Evolutionary conservation across 2,888 invertebrate genomes (phyloP).

Genomic region (Andrena flavipes): DNA sequence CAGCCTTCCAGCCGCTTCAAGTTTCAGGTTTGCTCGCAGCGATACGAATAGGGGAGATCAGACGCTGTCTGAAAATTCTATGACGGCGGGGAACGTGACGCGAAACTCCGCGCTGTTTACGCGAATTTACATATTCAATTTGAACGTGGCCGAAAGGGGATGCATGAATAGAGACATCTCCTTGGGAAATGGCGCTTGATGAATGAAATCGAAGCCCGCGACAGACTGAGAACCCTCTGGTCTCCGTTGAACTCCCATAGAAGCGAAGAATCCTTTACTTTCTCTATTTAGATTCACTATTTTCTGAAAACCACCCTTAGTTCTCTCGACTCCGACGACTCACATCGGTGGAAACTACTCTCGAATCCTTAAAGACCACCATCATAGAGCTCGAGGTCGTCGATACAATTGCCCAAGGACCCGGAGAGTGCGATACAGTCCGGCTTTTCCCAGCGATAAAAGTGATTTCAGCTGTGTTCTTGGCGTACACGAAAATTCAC

Average conservation of each 20-base stretch:
- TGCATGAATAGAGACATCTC: constrained; percentile 34
- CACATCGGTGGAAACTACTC: no score
- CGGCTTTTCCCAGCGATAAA: not conserved
- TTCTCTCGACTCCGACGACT: no score
- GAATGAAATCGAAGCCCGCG: constrained; percentile 30
- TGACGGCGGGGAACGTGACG: constrained; percentile 5
- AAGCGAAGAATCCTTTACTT: no score
- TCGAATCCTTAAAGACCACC: no score
- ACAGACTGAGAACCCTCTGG: not conserved
- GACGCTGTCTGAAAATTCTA: constrained; percentile 9
- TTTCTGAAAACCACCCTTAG: no score
- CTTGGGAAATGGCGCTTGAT: constrained; percentile 19
- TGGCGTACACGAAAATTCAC: constrained; percentile 21
- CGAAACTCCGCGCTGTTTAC: constrained; percentile 23
- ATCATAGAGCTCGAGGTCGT: no score
- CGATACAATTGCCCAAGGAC: no score
- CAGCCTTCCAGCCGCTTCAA: not conserved
- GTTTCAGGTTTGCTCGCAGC: constrained; percentile 1
- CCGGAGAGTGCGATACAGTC: not conserved
- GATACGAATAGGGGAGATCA: constrained; percentile 9
- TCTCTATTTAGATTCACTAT: no score
- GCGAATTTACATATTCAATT: constrained; percentile 42
- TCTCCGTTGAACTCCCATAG: not conserved
- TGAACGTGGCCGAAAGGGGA: constrained; percentile 6
- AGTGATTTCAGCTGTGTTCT: not conserved